These are phyloP conservation scores for Lymantria monacha DNA, from an alignment of 2,888 invertebrate species.

Conservation along the genomic window DNA sequence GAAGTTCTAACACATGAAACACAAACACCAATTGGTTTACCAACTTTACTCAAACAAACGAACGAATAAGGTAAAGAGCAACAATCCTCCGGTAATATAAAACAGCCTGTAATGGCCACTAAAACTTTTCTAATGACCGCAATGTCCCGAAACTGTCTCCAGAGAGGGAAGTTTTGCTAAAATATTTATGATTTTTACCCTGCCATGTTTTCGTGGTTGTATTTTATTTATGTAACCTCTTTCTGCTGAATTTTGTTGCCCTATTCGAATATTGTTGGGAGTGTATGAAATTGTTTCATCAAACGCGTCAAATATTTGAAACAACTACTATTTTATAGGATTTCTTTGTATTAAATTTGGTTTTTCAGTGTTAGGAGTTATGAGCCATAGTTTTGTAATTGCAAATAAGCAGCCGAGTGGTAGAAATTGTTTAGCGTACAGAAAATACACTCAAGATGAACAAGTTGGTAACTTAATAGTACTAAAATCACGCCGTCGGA, in stretches of 20 bases:
- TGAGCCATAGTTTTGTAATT: too few relatives aligned
- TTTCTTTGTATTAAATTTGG: not conserved
- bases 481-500: too few relatives aligned
- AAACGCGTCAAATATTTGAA: not conserved
- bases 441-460: too few relatives aligned
- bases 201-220: constrained; percentile 38
- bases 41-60: constrained; percentile 15
- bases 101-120: constrained; percentile 67
- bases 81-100: constrained; percentile 52
- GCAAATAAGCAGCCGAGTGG: too few relatives aligned
- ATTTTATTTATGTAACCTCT: constrained; percentile 44
- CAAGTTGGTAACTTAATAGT: too few relatives aligned
- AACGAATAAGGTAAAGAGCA: constrained; percentile 14
- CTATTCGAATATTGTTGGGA: not conserved
- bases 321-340: not conserved
- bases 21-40: constrained; percentile 9
- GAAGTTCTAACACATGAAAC: constrained; percentile 2
- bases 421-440: too few relatives aligned
- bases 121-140: constrained; percentile 73
- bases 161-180: constrained; percentile 56
- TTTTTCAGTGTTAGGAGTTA: too few relatives aligned
- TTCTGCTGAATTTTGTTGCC: constrained; percentile 8
- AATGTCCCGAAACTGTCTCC: constrained; percentile 68
- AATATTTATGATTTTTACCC: constrained; percentile 62
- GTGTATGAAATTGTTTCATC: not conserved